Conservation (phyloP, 2,888 invertebrate genomes). For the Diabrotica balteata region DNA sequence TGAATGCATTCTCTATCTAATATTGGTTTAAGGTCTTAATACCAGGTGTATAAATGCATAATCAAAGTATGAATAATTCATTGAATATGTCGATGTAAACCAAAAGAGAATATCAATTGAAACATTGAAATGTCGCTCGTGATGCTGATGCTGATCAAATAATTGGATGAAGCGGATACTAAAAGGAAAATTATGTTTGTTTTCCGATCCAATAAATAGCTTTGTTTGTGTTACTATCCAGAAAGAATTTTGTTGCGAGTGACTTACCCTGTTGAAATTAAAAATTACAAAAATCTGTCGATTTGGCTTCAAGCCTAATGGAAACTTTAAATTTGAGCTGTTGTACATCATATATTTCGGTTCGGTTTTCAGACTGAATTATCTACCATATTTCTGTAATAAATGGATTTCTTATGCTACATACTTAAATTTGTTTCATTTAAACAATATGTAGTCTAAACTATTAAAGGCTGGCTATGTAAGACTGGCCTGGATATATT, state of each 20-base stretch:
- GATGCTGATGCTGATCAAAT: slow-evolving; percentile 23
- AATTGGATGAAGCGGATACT: slow-evolving; percentile 22
- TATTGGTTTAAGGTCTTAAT: slow-evolving; percentile 12
- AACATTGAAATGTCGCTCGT: slow-evolving; percentile 20
- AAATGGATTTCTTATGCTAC: too few species aligned
- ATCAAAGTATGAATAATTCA: slow-evolving; percentile 21
- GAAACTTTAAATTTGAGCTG: background rate
- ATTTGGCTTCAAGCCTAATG: slow-evolving; percentile 2
- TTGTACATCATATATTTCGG: too few species aligned
- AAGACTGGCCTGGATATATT: too few species aligned
- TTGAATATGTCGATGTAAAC: slow-evolving; percentile 15
- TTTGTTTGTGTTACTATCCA: slow-evolving; percentile 18
- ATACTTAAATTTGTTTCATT: too few species aligned
- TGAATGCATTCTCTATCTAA: background rate
- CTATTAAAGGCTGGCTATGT: too few species aligned
- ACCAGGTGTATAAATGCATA: slow-evolving; percentile 4
- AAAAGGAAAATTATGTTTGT: slow-evolving; percentile 31
- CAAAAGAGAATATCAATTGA: slow-evolving; percentile 23
- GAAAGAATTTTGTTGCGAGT: slow-evolving; percentile 15
- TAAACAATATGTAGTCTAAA: too few species aligned
- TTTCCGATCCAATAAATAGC: slow-evolving; percentile 28
- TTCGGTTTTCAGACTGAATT: too few species aligned
- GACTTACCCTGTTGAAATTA: slow-evolving; percentile 12
- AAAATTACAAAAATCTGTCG: slow-evolving; percentile 12
- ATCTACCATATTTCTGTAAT: too few species aligned